These are phyloP conservation scores for Halcyon chelicuti DNA, from an alignment of 2,797 vertebrate genomes.

Conservation along the genomic window DNA sequence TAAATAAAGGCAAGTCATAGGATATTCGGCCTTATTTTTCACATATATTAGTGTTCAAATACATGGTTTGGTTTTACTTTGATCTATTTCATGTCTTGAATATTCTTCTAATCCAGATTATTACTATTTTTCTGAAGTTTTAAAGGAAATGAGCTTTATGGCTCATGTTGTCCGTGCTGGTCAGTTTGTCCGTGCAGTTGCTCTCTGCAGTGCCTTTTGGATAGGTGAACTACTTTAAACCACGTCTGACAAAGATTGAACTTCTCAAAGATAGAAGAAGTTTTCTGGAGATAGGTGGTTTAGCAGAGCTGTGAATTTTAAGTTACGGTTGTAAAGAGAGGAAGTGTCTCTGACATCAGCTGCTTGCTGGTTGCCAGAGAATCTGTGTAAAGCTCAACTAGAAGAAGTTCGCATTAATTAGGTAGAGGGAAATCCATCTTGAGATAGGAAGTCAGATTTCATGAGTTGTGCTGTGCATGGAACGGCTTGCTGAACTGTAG, in stretches of 20 bases:
- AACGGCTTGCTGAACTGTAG: not conserved
- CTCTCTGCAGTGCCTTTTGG: not conserved
- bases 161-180: not conserved
- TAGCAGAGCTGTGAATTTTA: not conserved
- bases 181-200: not conserved
- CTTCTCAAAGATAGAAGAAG: not conserved
- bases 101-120: not conserved
- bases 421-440: not conserved
- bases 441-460: not conserved
- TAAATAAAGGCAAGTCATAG: not conserved
- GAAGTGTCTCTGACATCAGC: not conserved
- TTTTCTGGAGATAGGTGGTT: not conserved
- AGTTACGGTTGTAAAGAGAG: not conserved
- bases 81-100: not conserved
- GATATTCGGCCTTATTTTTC: not conserved
- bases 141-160: not conserved
- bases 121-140: not conserved
- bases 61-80: not conserved
- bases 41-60: not conserved
- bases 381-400: not conserved
- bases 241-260: not conserved
- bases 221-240: not conserved
- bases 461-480: not conserved
- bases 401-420: not conserved
- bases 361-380: not conserved